Conservation (phyloP, 2,113 vertebrate genomes). For the Grus americana region DNA sequence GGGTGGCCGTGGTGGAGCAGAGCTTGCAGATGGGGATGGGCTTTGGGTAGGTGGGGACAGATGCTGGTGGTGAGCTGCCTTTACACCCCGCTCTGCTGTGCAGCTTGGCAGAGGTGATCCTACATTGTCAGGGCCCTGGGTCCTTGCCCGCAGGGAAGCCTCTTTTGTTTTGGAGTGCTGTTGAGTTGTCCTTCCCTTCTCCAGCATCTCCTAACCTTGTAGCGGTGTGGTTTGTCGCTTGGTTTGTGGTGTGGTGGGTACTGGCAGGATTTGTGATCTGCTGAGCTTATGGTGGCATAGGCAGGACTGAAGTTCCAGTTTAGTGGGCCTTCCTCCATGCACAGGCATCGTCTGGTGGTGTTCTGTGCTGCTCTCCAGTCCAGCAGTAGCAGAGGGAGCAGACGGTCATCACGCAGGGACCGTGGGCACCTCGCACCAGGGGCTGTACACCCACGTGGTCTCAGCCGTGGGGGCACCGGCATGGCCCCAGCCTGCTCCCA, state of each 20-base stretch:
- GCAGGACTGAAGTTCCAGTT: neutral
- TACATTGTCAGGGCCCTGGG: neutral
- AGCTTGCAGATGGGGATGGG: neutral
- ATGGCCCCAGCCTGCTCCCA: neutral
- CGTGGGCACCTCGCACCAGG: neutral
- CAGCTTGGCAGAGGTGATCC: neutral
- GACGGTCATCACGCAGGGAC: neutral
- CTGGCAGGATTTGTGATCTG: neutral
- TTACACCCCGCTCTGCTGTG: neutral
- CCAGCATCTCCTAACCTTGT: neutral
- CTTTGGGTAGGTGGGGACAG: neutral
- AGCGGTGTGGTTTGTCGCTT: neutral
- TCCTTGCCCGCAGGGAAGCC: neutral
- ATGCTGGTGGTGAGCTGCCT: neutral
- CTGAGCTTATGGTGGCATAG: rapidly evolving
- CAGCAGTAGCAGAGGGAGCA: neutral
- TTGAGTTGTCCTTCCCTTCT: neutral
- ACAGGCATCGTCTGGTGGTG: neutral
- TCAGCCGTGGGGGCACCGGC: neutral
- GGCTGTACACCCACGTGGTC: neutral
- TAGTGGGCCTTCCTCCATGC: neutral
- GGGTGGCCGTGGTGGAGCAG: neutral
- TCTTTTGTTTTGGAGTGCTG: neutral
- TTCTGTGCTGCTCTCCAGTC: neutral
- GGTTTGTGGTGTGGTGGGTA: neutral